Evolutionary conservation across 2,113 vertebrate species (phyloP), one percentile per base, ranked within the genome.

Genomic region (Varanus salvator): DNA sequence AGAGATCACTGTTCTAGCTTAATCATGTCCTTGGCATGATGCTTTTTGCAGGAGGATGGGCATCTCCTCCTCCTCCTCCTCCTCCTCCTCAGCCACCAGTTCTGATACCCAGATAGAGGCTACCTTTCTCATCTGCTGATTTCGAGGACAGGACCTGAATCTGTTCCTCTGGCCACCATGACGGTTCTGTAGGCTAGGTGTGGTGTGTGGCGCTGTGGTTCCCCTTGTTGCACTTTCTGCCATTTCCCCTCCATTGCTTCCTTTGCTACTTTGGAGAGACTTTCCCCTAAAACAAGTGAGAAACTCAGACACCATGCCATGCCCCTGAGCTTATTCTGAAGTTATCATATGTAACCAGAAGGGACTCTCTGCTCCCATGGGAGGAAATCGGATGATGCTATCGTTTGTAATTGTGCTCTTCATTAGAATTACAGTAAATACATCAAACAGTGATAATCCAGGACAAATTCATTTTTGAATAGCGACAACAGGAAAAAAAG

Each of bases 381-480:
- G 57, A 57, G 68, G 74, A 66, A 89, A 84, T 66, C 72, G 9
- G 50, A 88, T 78, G 72, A 87, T 69, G 66, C 14, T 76, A 38
- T 52, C 57, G 17, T 6, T 34, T n/a, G 44, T 66, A 76, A 50
- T 84, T 89, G 81, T 78, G 50, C 64, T 68, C 44, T 34, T 75
- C 75, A 71, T 19, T 31, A 6, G 48, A 69, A 78, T 68, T 38
- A 76, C 54, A 89, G 69, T 78, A 84, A 77, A 77, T 84, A 77
- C 57, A 27, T 69, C 81, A 77, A 68, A 84, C 69, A 64, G 69
- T 9, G 80, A 89, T 84, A 66, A 89, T 76, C 87, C 71, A 7
- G 80, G 64, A 60, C 80, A 89, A 83, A 76, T n/a, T 75, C 69
- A 23, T 23, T 86, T 54, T 25, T 76, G 74, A 86, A 86, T 38